These are phyloP conservation scores for Phataginus tricuspis DNA, from an alignment of 2,797 vertebrate species.

Conservation along the genomic window DNA sequence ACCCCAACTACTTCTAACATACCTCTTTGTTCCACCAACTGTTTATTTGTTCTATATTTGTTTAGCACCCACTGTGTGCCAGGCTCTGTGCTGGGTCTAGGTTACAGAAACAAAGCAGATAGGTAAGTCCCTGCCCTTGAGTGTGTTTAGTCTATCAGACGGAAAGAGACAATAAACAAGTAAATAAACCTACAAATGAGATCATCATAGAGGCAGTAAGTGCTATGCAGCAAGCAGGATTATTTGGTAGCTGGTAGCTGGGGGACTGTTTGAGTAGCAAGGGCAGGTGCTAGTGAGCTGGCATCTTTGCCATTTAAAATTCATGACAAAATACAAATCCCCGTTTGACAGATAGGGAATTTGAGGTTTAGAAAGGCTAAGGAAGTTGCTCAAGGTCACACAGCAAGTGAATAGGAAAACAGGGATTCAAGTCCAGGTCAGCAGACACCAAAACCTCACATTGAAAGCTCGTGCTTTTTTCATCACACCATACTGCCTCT, in stretches of 20 bases:
- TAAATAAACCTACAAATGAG: not conserved
- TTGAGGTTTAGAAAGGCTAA: conserved; percentile 19
- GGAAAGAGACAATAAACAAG: not conserved
- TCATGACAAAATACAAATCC: not conserved
- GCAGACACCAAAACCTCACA: not conserved
- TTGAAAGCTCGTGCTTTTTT: not conserved
- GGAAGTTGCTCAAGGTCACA: not conserved
- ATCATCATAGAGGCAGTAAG: fast-evolving
- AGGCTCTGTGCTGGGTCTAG: not conserved
- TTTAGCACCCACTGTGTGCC: not conserved
- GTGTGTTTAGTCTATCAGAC: not conserved
- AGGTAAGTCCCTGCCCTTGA: not conserved
- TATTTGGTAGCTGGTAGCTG: not conserved
- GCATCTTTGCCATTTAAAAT: not conserved
- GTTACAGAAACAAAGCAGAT: not conserved
- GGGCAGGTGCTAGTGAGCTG: not conserved
- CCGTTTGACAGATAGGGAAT: not conserved
- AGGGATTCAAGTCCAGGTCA: not conserved
- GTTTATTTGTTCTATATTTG: not conserved
- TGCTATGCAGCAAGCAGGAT: not conserved
- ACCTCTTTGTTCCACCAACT: not conserved
- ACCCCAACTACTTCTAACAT: not conserved
- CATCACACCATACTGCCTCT: not conserved
- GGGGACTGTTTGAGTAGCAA: not conserved
- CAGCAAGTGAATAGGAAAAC: not conserved